Percentiles rank a stretch among this genome's conserved stretches.
These are phyloP conservation scores for Hemibagrus wyckioides DNA, from an alignment of 2,113 vertebrate species.

Conservation along the genomic window DNA sequence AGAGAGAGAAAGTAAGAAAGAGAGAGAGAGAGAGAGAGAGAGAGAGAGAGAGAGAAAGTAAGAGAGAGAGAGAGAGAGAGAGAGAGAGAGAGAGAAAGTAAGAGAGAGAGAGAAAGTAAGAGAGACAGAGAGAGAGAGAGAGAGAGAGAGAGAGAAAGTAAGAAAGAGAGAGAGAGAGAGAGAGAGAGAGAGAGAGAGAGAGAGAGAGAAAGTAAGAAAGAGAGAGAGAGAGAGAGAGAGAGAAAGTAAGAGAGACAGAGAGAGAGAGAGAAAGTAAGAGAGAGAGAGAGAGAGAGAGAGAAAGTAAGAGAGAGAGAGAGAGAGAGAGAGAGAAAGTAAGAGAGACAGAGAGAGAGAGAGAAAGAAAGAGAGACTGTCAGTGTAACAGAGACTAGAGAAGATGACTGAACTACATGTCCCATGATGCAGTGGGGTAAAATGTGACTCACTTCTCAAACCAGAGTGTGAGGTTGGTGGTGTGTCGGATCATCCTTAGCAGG, in stretches of 20 bases:
- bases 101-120: not conserved
- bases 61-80: constrained; percentile 12
- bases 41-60: not conserved
- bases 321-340: not conserved
- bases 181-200: constrained; percentile 2
- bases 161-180: constrained; percentile 4
- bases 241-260: not conserved
- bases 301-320: constrained; percentile 1
- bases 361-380: not conserved
- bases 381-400: not conserved
- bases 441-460: constrained; percentile 97
- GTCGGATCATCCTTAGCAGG: constrained; percentile 95
- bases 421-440: not conserved
- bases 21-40: not conserved
- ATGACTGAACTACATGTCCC: not conserved
- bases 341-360: too few species aligned
- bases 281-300: not conserved
- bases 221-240: not conserved
- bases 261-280: not conserved
- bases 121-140: constrained; percentile 9
- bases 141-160: too few species aligned
- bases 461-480: constrained; percentile 96
- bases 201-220: not conserved
- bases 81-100: not conserved
- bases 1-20: not conserved